Conservation (phyloP, 2,888 invertebrate genomes). For the Nephrotoma appendiculata region DNA sequence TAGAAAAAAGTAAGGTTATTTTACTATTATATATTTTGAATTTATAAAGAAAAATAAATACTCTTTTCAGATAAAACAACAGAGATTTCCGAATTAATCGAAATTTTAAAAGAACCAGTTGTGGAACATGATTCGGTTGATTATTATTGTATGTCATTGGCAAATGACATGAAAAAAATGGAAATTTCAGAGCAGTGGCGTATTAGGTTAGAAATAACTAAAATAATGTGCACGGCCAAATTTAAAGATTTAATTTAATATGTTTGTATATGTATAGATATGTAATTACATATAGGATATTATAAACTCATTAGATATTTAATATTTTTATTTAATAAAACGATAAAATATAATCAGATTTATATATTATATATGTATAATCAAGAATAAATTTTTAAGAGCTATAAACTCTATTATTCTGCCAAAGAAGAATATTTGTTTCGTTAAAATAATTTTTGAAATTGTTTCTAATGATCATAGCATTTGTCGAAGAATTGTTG, state of each 20-base stretch:
- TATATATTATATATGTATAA: not conserved
- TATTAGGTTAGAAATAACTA: not conserved
- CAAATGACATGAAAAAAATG: not conserved
- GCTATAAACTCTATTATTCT: not conserved
- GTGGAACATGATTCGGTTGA: not conserved
- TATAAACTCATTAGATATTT: not conserved
- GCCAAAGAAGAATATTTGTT: not conserved
- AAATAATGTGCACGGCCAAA: not conserved
- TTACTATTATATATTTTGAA: not conserved
- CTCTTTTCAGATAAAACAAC: not conserved
- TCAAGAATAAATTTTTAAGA: not conserved
- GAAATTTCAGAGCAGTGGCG: not conserved
- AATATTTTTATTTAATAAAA: not conserved
- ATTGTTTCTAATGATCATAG: not conserved
- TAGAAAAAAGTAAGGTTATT: not conserved
- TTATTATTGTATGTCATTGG: not conserved
- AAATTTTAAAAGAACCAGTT: not conserved
- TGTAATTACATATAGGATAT: not conserved
- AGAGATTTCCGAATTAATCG: not conserved
- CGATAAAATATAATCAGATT: not conserved
- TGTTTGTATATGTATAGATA: not conserved
- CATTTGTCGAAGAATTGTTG: not conserved
- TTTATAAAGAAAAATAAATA: not conserved
- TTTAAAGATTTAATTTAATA: not conserved
- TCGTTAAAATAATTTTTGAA: no score